Evolutionary conservation across 2,888 invertebrate species (phyloP).

Genomic region (Melangyna quadrimaculata): DNA sequence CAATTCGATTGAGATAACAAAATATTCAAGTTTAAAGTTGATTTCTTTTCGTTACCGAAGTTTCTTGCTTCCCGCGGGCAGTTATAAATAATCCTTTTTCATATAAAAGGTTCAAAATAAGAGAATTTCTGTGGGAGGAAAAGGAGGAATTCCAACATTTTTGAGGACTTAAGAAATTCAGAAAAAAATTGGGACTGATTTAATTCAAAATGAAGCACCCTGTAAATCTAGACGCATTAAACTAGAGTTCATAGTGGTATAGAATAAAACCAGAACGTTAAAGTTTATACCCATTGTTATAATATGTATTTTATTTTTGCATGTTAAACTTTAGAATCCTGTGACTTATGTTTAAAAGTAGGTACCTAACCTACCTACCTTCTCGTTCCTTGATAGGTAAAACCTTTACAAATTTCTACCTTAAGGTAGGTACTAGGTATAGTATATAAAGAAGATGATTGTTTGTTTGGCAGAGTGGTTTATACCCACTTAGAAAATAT

Average conservation of each 20-base stretch:
- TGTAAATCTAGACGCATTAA: background rate
- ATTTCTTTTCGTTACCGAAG: too few relatives aligned
- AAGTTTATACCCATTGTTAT: slow-evolving; percentile 1
- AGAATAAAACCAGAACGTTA: background rate
- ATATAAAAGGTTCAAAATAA: too few relatives aligned
- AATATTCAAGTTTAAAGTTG: too few relatives aligned
- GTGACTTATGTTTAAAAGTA: background rate
- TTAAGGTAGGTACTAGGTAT: background rate
- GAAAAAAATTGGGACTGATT: too few relatives aligned
- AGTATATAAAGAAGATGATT: slow-evolving; percentile 11
- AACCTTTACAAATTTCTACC: background rate
- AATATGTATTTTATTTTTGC: slow-evolving; percentile 8
- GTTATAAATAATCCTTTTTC: too few relatives aligned
- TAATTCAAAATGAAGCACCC: background rate
- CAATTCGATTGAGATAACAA: too few relatives aligned
- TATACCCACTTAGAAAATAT: slow-evolving; percentile 54
- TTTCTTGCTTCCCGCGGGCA: too few relatives aligned
- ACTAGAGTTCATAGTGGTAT: background rate
- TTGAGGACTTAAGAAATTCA: too few relatives aligned
- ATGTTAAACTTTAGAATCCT: slow-evolving; percentile 22
- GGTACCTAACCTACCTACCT: background rate
- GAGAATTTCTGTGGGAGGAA: too few relatives aligned
- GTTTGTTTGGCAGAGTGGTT: slow-evolving; percentile 64
- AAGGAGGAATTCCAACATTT: too few relatives aligned
- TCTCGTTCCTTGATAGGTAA: background rate